Base-by-base conservation (phyloP, 2,113 vertebrate genomes). In the Thamnaconus septentrionalis region DNA sequence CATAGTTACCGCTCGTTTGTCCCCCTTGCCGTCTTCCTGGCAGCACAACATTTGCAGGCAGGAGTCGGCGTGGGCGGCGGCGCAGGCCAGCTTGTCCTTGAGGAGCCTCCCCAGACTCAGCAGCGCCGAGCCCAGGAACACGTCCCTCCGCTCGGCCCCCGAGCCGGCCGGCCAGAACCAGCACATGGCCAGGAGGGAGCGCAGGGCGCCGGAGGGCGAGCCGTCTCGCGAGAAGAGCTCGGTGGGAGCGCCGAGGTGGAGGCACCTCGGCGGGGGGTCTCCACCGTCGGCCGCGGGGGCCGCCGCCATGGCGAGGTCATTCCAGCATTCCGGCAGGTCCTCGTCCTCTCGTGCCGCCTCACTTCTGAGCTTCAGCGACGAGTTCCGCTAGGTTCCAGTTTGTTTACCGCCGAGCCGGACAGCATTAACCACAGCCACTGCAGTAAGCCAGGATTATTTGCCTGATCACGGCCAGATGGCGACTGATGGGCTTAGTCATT, bases 371-470 rank as follows among this genome's bases (percentile, higher is more conserved):
- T 9, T n/a, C 9, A 50, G 48, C 48, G 10, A 9, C 48, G 10
- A 11, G 48, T 63, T 52, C 46, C 73, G 71, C 80, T 53, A 39
- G 50, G 8, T 46, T n/a, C 48, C 48, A 10, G 48, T 7, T 75
- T 70, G 78, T 81, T 74, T 66, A 69, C 71, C 59, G 57, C 44
- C 52, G 49, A 49, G 58, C 53, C 41, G 73, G 56, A 64, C 18
- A 76, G 87, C 71, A 72, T 76, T 76, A 80, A 85, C 78, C 4
- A 56, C 82, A 72, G 79, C 73, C 75, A 72, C 18, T 31, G 75
- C 73, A 61, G 66, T 90, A 92, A 92, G 59, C 76, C 84, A 82
- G 88, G 92, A 90, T 94, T 93, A 94, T 92, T 88, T 91, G 86
- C 61, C 88, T 82, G 70, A 82, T 90, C 71, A 71, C 10, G 55